A percentile compares a stretch with the other conserved stretches of the same genome.
These are phyloP conservation scores for Vombatus ursinus DNA, from an alignment of 2,113 vertebrate genomes.

Conservation along the genomic window DNA sequence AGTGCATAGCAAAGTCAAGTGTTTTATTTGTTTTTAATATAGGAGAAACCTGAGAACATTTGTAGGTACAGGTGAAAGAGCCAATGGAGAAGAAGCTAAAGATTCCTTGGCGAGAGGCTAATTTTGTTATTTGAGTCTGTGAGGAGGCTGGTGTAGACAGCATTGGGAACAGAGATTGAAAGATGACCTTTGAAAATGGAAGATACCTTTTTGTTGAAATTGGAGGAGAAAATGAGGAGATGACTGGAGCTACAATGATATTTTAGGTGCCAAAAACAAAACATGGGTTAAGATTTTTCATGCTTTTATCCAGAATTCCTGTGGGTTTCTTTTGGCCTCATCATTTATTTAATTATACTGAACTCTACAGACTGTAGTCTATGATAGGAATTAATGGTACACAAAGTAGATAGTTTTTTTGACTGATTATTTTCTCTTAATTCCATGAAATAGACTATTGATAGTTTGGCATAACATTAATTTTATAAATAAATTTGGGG, in stretches of 20 bases:
- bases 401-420: background rate
- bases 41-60: background rate
- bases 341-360: background rate
- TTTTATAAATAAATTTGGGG: background rate
- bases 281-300: background rate
- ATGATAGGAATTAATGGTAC: background rate
- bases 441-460: background rate
- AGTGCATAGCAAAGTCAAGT: background rate
- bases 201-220: background rate
- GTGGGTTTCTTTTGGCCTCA: background rate
- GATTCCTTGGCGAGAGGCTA: background rate
- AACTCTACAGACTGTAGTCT: background rate
- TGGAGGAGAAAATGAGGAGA: background rate
- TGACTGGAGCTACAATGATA: constrained; percentile 13
- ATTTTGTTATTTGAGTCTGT: background rate
- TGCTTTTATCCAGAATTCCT: background rate
- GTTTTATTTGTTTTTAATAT: background rate
- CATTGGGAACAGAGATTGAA: background rate
- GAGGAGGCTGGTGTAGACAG: background rate
- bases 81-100: background rate
- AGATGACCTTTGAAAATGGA: background rate
- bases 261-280: background rate
- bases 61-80: background rate
- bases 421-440: background rate
- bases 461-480: background rate